Conservation (phyloP, 2,113 vertebrate species). For the Spea bombifrons region DNA sequence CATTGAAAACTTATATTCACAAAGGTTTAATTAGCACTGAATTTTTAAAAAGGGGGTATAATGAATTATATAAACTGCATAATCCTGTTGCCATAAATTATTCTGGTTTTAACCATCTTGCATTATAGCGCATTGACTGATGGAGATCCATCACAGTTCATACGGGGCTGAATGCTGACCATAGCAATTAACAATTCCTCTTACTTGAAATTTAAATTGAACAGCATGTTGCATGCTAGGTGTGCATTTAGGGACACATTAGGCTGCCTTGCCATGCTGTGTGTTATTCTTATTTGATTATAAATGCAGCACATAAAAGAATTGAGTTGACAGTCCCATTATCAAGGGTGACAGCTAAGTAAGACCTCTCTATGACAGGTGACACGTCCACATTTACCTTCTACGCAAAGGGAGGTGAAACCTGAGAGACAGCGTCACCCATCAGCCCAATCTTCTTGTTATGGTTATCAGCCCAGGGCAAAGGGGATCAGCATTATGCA, state of each 20-base stretch:
- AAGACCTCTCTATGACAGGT: constrained; percentile 31
- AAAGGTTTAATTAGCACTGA: too few species aligned
- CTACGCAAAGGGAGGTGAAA: constrained; percentile 14
- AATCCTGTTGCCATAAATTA: too few species aligned
- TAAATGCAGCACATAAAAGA: constrained; percentile 16
- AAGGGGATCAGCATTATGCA: constrained; percentile 32
- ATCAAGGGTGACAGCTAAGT: constrained; percentile 39
- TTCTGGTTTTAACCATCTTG: too few species aligned
- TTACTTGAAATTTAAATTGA: background rate
- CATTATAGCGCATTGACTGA: background rate
- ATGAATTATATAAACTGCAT: too few species aligned
- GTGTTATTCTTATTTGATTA: constrained; percentile 22
- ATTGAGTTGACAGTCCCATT: background rate
- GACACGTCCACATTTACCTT: constrained; percentile 38
- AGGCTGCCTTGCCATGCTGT: background rate
- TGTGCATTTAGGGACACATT: background rate
- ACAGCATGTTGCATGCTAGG: background rate
- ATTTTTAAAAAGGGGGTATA: too few species aligned
- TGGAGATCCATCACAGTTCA: background rate
- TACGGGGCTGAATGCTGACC: background rate
- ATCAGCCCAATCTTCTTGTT: constrained; percentile 37
- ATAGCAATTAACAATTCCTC: background rate
- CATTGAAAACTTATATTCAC: too few species aligned
- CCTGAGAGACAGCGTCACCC: constrained; percentile 29
- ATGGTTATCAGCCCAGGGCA: constrained; percentile 40